A percentile compares a stretch with the other conserved stretches of the same genome.
Evolutionary conservation across 2,113 vertebrate genomes (phyloP).

Genomic region (Myrmophylax atrothorax): DNA sequence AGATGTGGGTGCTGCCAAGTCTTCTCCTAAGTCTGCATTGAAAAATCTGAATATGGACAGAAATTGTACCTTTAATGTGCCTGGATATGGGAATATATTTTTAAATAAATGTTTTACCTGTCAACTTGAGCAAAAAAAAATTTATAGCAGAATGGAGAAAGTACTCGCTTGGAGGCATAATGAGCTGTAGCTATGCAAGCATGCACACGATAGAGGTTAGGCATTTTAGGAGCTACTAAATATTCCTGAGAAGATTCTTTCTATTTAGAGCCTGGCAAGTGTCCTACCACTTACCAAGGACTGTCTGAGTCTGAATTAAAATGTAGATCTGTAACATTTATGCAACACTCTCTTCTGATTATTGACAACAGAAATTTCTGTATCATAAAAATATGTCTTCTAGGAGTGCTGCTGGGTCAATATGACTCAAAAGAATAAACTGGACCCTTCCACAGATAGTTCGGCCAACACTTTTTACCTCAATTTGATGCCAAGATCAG

Average conservation of each 20-base stretch:
- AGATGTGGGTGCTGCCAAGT: background rate
- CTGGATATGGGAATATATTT: background rate
- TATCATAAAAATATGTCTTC: background rate
- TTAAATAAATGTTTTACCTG: background rate
- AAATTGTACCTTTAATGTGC: background rate
- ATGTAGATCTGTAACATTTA: background rate
- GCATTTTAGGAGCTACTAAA: background rate
- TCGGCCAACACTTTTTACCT: background rate
- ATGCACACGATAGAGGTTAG: background rate
- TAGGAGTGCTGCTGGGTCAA: background rate
- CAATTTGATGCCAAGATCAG: slow-evolving; percentile 12
- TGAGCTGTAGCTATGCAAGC: background rate
- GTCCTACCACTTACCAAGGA: background rate
- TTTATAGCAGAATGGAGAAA: background rate
- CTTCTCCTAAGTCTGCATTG: background rate
- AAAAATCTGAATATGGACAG: background rate
- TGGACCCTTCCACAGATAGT: background rate
- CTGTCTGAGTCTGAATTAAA: background rate
- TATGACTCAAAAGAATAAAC: background rate
- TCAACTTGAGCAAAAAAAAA: background rate
- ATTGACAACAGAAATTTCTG: background rate
- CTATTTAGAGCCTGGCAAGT: background rate
- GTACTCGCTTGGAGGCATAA: background rate
- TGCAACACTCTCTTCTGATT: background rate
- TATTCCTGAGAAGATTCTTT: background rate